A percentile compares a stretch with the other conserved stretches of the same genome.
phyloP scores from a whole-genome alignment of 1,140 invertebrate genomes.

The Brachionus rubens region DNA sequence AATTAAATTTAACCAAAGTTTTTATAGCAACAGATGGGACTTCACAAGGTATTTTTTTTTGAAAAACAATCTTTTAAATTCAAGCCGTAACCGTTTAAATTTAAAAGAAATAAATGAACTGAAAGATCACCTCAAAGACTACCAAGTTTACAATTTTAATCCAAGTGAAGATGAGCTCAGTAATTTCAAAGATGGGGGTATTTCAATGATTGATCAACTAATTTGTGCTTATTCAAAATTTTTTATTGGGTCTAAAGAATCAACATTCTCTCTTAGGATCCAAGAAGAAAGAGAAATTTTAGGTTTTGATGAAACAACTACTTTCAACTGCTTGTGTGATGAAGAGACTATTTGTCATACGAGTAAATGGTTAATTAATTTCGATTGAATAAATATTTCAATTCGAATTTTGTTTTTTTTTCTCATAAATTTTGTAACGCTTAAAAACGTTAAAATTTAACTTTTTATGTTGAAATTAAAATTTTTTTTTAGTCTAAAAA shows the following conservation, averaged over 20 bases:
- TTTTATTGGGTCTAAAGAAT: slow-evolving; percentile 86
- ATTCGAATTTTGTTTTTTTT: not conserved
- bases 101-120: slow-evolving; percentile 64
- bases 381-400: not conserved
- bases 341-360: slow-evolving; percentile 52
- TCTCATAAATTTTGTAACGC: not conserved
- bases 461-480: slow-evolving; percentile 1
- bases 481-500: not conserved
- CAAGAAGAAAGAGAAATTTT: slow-evolving; percentile 94
- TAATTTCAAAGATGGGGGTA: slow-evolving; percentile 69
- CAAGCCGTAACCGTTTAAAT: not conserved
- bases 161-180: slow-evolving; percentile 56
- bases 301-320: slow-evolving; percentile 73
- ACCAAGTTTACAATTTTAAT: slow-evolving; percentile 62
- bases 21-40: slow-evolving; percentile 54
- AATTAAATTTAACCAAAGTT: slow-evolving; percentile 65
- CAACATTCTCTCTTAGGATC: slow-evolving; percentile 91
- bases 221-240: slow-evolving; percentile 81
- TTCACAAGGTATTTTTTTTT: not conserved
- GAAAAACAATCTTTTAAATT: slow-evolving; percentile 9
- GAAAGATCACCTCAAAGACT: slow-evolving; percentile 58
- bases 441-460: slow-evolving; percentile 18
- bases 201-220: slow-evolving; percentile 93
- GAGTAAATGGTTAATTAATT: slow-evolving; percentile 18
- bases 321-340: slow-evolving; percentile 83